A percentile compares a stretch with the other conserved stretches of the same genome.
phyloP scores from a whole-genome alignment of 2,113 vertebrate species.

The Amblyornis subalaris region DNA sequence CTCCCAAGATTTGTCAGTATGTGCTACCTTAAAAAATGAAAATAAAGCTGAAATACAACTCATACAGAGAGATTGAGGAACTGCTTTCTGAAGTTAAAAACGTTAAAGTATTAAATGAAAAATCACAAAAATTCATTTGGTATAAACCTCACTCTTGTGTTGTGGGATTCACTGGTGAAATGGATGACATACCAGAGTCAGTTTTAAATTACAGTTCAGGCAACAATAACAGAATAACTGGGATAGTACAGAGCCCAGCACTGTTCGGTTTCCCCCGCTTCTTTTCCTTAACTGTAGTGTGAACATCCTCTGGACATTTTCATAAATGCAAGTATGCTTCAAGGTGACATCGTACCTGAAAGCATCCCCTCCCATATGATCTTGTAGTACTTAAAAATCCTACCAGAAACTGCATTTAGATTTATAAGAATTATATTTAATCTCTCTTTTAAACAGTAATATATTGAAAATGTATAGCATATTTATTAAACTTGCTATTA shows the following conservation, averaged over 20 bases:
- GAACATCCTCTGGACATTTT: neutral
- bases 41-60: neutral
- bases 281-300: neutral
- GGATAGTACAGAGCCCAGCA: neutral
- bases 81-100: neutral
- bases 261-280: accelerated
- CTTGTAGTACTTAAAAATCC: neutral
- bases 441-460: neutral
- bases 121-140: neutral
- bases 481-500: neutral
- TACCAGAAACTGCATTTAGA: neutral
- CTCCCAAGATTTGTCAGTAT: neutral
- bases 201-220: neutral
- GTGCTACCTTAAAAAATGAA: neutral
- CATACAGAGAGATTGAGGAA: neutral
- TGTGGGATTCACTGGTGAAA: neutral
- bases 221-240: neutral
- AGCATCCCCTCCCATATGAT: neutral
- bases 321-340: neutral
- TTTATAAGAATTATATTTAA: neutral
- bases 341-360: neutral
- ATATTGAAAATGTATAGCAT: neutral
- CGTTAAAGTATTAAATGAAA: neutral
- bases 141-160: neutral
- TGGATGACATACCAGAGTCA: too few species aligned